Evolutionary conservation across 37 sponge, comb jelly and placozoan genomes (phyloP).

Genomic region (Oscarella lobularis): DNA sequence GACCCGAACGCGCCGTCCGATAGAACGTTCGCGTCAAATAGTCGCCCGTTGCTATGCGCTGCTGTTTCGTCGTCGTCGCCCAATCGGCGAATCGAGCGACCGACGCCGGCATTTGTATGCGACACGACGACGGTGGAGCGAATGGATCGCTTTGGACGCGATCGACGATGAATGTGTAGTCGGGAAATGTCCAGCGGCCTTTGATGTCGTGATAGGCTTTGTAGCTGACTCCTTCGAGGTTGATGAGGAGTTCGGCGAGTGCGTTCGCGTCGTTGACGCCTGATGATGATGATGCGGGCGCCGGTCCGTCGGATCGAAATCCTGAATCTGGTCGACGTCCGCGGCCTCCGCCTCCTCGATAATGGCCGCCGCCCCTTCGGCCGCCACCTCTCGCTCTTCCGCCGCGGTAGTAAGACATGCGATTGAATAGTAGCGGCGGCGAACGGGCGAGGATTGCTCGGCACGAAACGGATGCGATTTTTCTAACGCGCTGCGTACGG

Average conservation of each 20-base stretch:
- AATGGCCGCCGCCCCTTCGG: too few species aligned
- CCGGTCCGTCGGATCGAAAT: not conserved
- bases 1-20: not conserved
- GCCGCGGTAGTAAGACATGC: too few species aligned
- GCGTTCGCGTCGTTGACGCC: not conserved
- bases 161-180: slow-evolving; percentile 4
- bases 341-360: not conserved
- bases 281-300: not conserved
- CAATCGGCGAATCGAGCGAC: not conserved
- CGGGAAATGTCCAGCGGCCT: not conserved
- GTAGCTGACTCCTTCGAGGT: not conserved
- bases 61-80: not conserved
- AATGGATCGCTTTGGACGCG: slow-evolving; percentile 21
- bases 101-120: not conserved
- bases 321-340: not conserved
- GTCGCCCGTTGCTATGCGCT: not conserved
- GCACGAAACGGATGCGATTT: too few species aligned
- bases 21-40: not conserved
- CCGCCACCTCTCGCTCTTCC: too few species aligned
- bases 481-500: too few species aligned
- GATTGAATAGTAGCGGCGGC: too few species aligned
- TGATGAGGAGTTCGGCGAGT: not conserved
- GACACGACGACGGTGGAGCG: slow-evolving; percentile 14
- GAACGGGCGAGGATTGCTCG: too few species aligned
- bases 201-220: not conserved